Evolutionary conservation across 1,140 invertebrate species (phyloP).

Genomic region (Drosophila arawakana): DNA sequence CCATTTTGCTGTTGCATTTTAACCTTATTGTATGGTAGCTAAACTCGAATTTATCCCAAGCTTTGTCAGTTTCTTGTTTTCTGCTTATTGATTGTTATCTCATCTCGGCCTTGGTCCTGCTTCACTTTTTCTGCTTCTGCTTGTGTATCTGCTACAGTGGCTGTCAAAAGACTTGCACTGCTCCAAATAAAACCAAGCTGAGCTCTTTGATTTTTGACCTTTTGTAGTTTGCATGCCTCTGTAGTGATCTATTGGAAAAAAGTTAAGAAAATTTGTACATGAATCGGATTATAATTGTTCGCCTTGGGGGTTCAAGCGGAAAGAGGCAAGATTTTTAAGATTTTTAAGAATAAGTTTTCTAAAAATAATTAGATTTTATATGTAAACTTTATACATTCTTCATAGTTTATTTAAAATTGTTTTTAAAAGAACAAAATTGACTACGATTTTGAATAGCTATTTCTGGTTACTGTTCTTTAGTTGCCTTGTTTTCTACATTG

Average conservation of each 20-base stretch:
- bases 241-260: neutral
- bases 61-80: constrained; percentile 43
- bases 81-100: constrained; percentile 44
- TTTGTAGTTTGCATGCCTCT: neutral
- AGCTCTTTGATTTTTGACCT: constrained; percentile 38
- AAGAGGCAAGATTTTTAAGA: too few species aligned
- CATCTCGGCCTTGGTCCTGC: constrained; percentile 3
- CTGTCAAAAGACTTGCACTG: constrained; percentile 4
- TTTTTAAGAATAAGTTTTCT: too few species aligned
- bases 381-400: too few species aligned
- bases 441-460: neutral
- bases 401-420: too few species aligned
- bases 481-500: constrained; percentile 11
- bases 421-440: neutral
- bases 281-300: neutral
- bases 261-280: neutral
- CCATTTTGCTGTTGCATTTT: constrained; percentile 42
- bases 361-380: too few species aligned
- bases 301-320: too few species aligned
- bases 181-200: constrained; percentile 25
- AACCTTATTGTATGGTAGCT: constrained; percentile 43
- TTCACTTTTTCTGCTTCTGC: neutral
- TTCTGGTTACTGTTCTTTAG: neutral
- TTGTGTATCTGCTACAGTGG: neutral
- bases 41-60: constrained; percentile 39